These are phyloP conservation scores for Alcedo atthis DNA, from an alignment of 2,797 vertebrate genomes.

Conservation along the genomic window DNA sequence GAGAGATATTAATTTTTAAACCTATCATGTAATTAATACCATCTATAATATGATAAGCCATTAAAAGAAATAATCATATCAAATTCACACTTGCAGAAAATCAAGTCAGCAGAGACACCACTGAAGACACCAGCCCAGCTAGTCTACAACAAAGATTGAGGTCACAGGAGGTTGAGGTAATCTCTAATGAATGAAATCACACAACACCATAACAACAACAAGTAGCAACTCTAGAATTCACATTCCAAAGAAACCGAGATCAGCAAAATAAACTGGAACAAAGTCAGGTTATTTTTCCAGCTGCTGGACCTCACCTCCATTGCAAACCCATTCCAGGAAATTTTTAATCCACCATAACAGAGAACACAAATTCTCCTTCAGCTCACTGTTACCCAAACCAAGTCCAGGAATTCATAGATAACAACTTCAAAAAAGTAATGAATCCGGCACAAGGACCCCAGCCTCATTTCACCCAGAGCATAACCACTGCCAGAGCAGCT, in stretches of 20 bases:
- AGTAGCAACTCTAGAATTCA: neutral
- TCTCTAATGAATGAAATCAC: neutral
- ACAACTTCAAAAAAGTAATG: rapidly evolving
- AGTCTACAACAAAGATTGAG: neutral
- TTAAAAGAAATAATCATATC: neutral
- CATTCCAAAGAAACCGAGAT: neutral
- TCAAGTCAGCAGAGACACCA: rapidly evolving
- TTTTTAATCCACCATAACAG: too few species aligned
- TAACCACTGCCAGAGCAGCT: rapidly evolving
- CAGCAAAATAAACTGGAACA: neutral
- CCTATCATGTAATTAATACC: neutral
- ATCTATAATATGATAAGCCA: neutral
- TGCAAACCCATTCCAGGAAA: neutral
- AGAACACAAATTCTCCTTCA: too few species aligned
- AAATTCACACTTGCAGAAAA: neutral
- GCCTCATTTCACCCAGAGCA: neutral
- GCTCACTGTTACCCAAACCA: rapidly evolving
- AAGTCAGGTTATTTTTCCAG: neutral
- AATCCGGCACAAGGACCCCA: rapidly evolving
- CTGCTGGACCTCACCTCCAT: neutral
- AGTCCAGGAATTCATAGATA: rapidly evolving
- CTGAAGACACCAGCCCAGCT: neutral
- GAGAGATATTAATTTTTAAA: neutral
- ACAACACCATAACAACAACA: rapidly evolving
- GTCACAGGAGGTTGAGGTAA: rapidly evolving